phyloP scores from a whole-genome alignment of 2,888 invertebrate species.

The Diarsia mendica region DNA sequence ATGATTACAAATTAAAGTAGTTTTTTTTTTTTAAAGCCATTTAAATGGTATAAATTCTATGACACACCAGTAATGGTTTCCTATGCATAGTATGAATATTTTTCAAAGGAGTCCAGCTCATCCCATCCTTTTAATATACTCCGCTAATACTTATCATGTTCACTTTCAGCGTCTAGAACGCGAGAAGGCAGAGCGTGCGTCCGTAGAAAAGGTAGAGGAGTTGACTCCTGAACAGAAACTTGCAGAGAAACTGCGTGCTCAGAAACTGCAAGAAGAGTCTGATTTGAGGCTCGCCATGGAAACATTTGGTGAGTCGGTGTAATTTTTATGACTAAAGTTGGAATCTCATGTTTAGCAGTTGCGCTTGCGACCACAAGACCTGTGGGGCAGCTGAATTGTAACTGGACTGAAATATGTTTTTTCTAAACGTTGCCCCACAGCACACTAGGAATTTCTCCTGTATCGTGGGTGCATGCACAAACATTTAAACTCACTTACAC shows the following conservation, averaged over 20 bases:
- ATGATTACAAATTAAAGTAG: too few species aligned
- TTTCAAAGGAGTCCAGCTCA: neutral
- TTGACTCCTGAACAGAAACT: slow-evolving; percentile 94
- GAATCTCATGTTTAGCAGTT: neutral
- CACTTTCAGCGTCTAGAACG: slow-evolving; percentile 89
- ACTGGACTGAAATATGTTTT: neutral
- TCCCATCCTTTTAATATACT: neutral
- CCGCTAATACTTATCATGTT: neutral
- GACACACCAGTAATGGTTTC: too few species aligned
- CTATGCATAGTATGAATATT: neutral
- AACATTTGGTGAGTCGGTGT: slow-evolving; percentile 93
- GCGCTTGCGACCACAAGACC: neutral
- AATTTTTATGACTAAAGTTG: neutral
- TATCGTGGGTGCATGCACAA: too few species aligned
- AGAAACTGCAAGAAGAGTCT: slow-evolving; percentile 96
- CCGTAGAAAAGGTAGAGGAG: slow-evolving; percentile 90
- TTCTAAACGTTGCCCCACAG: too few species aligned
- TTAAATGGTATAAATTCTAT: too few species aligned
- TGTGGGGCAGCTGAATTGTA: neutral
- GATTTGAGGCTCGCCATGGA: slow-evolving; percentile 96
- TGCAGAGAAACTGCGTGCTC: slow-evolving; percentile 94
- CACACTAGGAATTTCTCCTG: too few species aligned
- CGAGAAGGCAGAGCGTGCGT: slow-evolving; percentile 91
- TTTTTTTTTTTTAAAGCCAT: too few species aligned
- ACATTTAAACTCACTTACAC: too few species aligned